Evolutionary conservation across 2,888 invertebrate species (phyloP).

Genomic region (Scaptomyza flava): DNA sequence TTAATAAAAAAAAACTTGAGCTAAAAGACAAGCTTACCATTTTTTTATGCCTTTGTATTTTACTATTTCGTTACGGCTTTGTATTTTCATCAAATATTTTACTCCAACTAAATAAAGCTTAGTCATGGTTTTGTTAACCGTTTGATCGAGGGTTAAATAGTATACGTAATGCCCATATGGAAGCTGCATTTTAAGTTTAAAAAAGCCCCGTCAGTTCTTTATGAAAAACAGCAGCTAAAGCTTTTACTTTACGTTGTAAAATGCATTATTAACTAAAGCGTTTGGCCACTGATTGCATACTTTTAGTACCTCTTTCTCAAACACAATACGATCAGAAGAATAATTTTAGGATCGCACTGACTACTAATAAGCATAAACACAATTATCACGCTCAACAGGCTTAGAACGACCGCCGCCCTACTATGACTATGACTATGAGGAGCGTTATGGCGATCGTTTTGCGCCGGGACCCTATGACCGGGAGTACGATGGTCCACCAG

Average conservation of each 20-base stretch:
- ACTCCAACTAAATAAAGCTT: no score
- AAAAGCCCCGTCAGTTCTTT: not conserved
- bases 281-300: slow-evolving; percentile 35
- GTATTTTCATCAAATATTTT: no score
- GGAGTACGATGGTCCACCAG: slow-evolving; percentile 81
- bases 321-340: slow-evolving; percentile 23
- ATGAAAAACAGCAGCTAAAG: slow-evolving; percentile 1
- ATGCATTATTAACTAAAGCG: not conserved
- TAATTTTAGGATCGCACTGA: slow-evolving; percentile 9
- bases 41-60: no score
- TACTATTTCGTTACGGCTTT: no score
- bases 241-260: slow-evolving; percentile 14
- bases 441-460: slow-evolving; percentile 80
- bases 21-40: no score
- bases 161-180: not conserved
- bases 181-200: not conserved
- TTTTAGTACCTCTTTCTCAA: slow-evolving; percentile 28
- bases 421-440: slow-evolving; percentile 83
- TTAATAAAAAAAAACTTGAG: no score
- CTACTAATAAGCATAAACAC: not conserved
- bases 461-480: slow-evolving; percentile 78
- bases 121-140: no score
- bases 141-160: not conserved
- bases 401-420: slow-evolving; percentile 82
- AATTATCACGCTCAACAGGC: slow-evolving; percentile 56